Base-by-base conservation (phyloP, 2,888 invertebrate species). In the Brachyptera risi region DNA sequence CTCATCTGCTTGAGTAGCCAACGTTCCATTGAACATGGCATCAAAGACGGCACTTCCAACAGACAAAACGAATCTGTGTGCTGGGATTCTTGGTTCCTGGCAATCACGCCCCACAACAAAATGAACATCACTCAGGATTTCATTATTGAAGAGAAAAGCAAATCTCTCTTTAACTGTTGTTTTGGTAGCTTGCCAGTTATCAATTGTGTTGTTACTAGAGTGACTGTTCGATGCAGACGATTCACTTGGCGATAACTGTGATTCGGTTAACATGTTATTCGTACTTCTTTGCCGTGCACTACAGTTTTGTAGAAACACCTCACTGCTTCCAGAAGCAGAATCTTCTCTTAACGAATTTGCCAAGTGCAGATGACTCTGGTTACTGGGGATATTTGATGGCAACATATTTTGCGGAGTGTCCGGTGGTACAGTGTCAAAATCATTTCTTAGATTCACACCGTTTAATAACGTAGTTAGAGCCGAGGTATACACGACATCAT, bases 21-120 rank as follows among this genome's bases (percentile, higher is more conserved):
- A 74, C 1, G 85, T 85, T 27, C 91, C 89, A 71, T 90, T 89
- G 70, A 92, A 92, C 87, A 92, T 88, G 5, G 89, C 90, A 73
- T 92, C 90, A 72, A 92, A 92, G 1, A 92, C 92, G 0, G 89
- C 89, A 70, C 90, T 90, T 1, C 91, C 90, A 7, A 89, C 86
- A 0, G 89, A 88, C 35, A 92, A 73, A 0, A 92, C 86, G 70
- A 92, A 87, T 73, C 84, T 88, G 69, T 90, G 90, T 0, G 91
- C 91, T 1, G 90, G 89, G 64, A 92, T 86, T 13, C 85, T 78
- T 71, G 86, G 84, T 65, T 83, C 82, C 63, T 82, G 82, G 0
- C 79, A 80, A 49, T 84, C 87, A 68, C 85, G 83, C 1, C 91
- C 90, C 15, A 92, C 90, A 38, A 88, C 78, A 69, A 92, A 92